A percentile compares a stretch with the other conserved stretches of the same genome.
Conservation (phyloP, 2,113 vertebrate genomes). For the Tichodroma muraria region DNA sequence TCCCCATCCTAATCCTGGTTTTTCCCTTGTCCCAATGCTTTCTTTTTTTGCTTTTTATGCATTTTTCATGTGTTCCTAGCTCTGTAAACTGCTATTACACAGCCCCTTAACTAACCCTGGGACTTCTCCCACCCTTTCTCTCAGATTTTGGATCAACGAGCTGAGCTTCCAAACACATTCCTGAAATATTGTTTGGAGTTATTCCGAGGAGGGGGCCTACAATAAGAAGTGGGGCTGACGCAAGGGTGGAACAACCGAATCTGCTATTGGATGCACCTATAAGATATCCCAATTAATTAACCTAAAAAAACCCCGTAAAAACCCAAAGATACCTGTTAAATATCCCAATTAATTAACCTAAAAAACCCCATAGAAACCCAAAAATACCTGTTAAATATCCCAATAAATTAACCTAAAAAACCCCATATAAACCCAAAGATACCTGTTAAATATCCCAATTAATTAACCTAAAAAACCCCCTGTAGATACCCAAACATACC, state of each 20-base stretch:
- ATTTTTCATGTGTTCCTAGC: fast-evolving
- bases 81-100: fast-evolving
- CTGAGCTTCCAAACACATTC: too few relatives aligned
- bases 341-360: too few relatives aligned
- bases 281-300: not conserved
- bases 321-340: not conserved
- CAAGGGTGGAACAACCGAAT: too few relatives aligned
- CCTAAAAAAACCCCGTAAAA: not conserved
- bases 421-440: too few relatives aligned
- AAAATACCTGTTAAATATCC: too few relatives aligned
- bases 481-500: too few relatives aligned
- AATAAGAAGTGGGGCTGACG: too few relatives aligned
- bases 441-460: too few relatives aligned
- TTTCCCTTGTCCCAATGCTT: not conserved
- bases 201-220: not conserved
- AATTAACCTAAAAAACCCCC: too few relatives aligned
- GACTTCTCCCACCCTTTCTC: too few relatives aligned
- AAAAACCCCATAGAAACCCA: too few relatives aligned
- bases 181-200: not conserved
- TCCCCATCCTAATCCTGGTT: not conserved
- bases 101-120: not conserved
- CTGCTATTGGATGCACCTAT: fast-evolving
- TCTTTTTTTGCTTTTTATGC: not conserved
- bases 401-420: too few relatives aligned
- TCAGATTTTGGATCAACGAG: not conserved